A percentile compares a stretch with the other conserved stretches of the same genome.
These are phyloP conservation scores for Mycteria americana DNA, from an alignment of 2,797 vertebrate genomes.

Conservation along the genomic window DNA sequence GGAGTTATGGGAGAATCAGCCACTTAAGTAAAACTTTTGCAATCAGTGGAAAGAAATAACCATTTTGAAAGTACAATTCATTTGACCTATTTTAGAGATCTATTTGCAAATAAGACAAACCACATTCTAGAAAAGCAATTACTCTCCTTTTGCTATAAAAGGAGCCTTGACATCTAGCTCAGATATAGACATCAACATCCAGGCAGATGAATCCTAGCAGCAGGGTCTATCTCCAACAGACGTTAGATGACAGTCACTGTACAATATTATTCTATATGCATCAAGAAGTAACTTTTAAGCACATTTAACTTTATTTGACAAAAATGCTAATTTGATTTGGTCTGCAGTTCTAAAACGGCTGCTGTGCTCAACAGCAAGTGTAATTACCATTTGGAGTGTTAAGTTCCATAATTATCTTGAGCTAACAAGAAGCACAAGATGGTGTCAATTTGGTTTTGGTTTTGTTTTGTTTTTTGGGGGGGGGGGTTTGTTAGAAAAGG, in stretches of 20 bases:
- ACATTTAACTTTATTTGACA: constrained; percentile 11
- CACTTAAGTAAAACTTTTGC: neutral
- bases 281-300: neutral
- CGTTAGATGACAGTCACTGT: neutral
- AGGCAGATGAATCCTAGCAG: neutral
- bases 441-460: neutral
- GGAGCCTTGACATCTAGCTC: neutral
- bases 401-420: constrained; percentile 32
- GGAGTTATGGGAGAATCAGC: neutral
- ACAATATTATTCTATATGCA: neutral
- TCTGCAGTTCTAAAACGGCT: neutral
- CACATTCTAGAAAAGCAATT: neutral
- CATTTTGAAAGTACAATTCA: neutral
- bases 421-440: neutral
- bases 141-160: neutral
- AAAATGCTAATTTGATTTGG: constrained; percentile 26
- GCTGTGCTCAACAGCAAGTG: constrained; percentile 18
- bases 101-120: neutral
- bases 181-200: neutral
- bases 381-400: constrained; percentile 31
- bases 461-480: neutral
- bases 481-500: neutral
- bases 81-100: neutral
- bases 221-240: neutral
- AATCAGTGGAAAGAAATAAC: neutral